phyloP scores from a whole-genome alignment of 2,888 invertebrate genomes.

The Lissocephala sabroskyi region DNA sequence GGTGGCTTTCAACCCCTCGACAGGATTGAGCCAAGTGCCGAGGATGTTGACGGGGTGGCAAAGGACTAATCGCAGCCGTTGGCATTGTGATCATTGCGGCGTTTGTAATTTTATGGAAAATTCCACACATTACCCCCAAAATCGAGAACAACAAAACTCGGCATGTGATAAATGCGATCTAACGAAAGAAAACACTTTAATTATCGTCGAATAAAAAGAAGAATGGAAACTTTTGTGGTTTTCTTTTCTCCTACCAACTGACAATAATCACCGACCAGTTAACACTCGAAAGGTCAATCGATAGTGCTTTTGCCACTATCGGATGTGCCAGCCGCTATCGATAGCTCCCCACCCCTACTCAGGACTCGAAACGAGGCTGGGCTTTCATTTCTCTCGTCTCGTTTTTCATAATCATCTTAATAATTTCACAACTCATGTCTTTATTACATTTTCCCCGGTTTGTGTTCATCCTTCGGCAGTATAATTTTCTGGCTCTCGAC shows the following conservation, averaged over 20 bases:
- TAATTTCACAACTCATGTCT: conserved; percentile 60
- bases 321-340: no score
- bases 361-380: no score
- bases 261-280: no score
- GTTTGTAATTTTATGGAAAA: conserved; percentile 33
- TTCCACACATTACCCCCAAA: conserved; percentile 18
- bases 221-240: no score
- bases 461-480: conserved; percentile 33
- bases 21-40: neutral
- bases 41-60: neutral
- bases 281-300: no score
- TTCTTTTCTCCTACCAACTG: conserved; percentile 4
- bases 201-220: no score
- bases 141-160: no score
- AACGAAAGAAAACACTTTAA: no score
- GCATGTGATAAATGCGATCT: no score
- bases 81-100: conserved; percentile 2
- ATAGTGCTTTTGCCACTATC: no score
- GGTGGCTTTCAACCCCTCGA: conserved; percentile 44
- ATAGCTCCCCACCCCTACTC: no score
- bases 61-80: neutral
- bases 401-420: conserved; percentile 56
- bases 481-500: conserved; percentile 45
- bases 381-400: conserved; percentile 23
- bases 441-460: conserved; percentile 45